A percentile compares a stretch with the other conserved stretches of the same genome.
These are phyloP conservation scores for Coracias cyanogaster DNA, from an alignment of 2,797 vertebrate species.

Conservation along the genomic window DNA sequence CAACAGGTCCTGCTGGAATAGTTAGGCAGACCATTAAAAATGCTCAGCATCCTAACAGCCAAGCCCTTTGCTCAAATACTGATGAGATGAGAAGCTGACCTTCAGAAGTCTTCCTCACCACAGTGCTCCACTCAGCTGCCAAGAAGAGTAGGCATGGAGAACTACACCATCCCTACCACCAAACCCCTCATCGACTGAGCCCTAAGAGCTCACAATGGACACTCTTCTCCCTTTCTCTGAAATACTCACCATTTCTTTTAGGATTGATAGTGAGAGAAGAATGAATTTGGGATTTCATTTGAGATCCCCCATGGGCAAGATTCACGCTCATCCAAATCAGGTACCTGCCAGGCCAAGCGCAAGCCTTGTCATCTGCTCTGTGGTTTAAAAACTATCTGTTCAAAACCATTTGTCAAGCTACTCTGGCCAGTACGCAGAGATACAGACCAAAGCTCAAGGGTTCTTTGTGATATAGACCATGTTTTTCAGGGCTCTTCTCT, in stretches of 20 bases:
- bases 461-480: background rate
- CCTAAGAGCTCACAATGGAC: background rate
- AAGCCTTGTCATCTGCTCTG: background rate
- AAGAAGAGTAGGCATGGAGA: background rate
- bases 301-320: background rate
- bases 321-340: fast-evolving
- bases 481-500: background rate
- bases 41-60: background rate
- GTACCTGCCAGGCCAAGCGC: background rate
- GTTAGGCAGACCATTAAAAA: background rate
- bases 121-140: background rate
- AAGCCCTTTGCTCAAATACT: background rate
- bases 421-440: background rate
- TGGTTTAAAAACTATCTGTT: background rate
- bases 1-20: background rate
- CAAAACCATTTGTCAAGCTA: background rate
- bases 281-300: background rate
- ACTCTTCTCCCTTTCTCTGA: background rate
- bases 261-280: background rate
- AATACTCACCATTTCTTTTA: background rate
- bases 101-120: background rate
- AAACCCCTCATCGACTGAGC: background rate
- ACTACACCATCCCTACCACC: background rate
- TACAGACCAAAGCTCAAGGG: conserved; percentile 39
- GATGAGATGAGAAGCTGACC: background rate